These are phyloP conservation scores for Malacoraja senta DNA, from an alignment of 2,797 vertebrate genomes.

Conservation along the genomic window DNA sequence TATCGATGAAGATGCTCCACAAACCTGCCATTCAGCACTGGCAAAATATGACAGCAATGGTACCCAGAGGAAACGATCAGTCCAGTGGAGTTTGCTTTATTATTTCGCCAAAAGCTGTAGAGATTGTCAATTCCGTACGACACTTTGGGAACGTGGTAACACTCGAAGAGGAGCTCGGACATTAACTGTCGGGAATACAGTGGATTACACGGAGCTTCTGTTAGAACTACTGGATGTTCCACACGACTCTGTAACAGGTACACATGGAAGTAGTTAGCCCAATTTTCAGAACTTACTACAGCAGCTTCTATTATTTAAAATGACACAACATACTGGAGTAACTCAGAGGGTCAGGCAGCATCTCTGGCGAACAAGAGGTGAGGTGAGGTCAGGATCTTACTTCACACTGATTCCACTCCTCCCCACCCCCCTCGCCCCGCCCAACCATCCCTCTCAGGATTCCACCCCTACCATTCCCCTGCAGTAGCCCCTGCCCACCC, in stretches of 20 bases:
- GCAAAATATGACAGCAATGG: constrained; percentile 87
- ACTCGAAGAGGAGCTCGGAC: constrained; percentile 91
- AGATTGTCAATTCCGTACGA: constrained; percentile 84
- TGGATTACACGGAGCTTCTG: constrained; percentile 86
- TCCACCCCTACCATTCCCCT: too few species aligned
- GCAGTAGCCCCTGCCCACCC: too few species aligned
- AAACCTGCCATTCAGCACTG: constrained; percentile 84
- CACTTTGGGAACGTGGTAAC: constrained; percentile 79
- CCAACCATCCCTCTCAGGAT: too few species aligned
- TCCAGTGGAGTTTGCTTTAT: constrained; percentile 59
- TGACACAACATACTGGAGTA: too few species aligned
- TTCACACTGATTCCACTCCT: too few species aligned
- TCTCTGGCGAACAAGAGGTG: too few species aligned
- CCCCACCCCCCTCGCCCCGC: too few species aligned
- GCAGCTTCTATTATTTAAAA: not conserved
- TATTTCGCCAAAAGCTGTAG: constrained; percentile 81
- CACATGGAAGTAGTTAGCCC: not conserved
- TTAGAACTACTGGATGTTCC: constrained; percentile 82
- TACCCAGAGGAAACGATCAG: constrained; percentile 85
- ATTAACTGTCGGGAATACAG: constrained; percentile 92
- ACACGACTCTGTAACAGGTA: constrained; percentile 66
- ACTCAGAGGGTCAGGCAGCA: too few species aligned
- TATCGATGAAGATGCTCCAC: constrained; percentile 39
- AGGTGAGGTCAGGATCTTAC: too few species aligned
- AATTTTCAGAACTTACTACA: not conserved